Conservation (phyloP, 2,888 invertebrate genomes). For the Autographa pulchrina region DNA sequence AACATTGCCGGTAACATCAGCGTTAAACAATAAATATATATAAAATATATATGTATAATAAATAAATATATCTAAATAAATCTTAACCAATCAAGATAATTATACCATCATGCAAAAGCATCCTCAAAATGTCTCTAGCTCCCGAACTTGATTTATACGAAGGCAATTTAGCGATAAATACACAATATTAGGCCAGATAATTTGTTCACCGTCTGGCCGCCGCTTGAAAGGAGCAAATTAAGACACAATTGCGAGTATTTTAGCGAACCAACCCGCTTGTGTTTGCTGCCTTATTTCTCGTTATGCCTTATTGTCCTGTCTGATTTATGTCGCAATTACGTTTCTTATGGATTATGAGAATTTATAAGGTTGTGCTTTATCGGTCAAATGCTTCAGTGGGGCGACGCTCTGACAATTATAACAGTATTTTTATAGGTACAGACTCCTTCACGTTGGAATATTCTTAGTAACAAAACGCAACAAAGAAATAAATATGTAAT, state of each 20-base stretch:
- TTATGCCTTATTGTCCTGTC: conserved; percentile 65
- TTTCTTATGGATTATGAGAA: conserved; percentile 46
- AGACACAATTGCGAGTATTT: conserved; percentile 72
- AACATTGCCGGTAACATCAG: too few species aligned
- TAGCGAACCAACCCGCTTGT: conserved; percentile 43
- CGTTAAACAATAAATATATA: neutral
- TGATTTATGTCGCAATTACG: conserved; percentile 58
- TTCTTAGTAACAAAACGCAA: neutral
- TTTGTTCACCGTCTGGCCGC: conserved; percentile 65
- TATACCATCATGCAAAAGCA: conserved; percentile 16
- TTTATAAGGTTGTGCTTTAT: conserved; percentile 19
- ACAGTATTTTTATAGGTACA: neutral
- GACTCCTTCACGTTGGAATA: too few species aligned
- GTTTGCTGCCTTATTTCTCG: conserved; percentile 61
- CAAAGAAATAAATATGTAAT: neutral
- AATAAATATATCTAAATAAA: too few species aligned
- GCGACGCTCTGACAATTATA: neutral
- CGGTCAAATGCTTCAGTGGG: conserved; percentile 11
- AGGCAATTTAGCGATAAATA: conserved; percentile 65
- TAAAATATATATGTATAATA: too few species aligned
- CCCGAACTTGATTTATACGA: conserved; percentile 62
- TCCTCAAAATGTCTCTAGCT: conserved; percentile 26
- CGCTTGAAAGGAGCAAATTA: conserved; percentile 72
- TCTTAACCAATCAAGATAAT: conserved; percentile 12
- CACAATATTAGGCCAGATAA: conserved; percentile 69